Base-by-base conservation (phyloP, 2,888 invertebrate genomes). In the Caenorhabditis imperialis region DNA sequence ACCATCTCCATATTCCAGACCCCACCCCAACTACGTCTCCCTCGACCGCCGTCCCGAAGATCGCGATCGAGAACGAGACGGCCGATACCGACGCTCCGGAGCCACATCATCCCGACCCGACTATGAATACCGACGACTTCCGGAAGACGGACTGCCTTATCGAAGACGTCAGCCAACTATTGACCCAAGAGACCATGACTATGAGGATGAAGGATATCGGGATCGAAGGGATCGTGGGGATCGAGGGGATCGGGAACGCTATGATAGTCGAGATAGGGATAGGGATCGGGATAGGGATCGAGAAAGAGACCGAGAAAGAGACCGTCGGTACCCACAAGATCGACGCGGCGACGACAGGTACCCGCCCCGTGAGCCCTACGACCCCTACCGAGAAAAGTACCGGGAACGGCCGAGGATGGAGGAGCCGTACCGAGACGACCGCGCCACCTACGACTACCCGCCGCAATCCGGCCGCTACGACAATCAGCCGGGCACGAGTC, bases 21-120 rank as follows among this genome's bases (percentile, higher is more conserved):
- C 73, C 7, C 75, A 79, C 27, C 53, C 58, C 22, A 75, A 80
- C 51, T 85, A 83, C 70, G 73, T 81, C n/a, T 83, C 83, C 5
- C 63, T 85, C 55, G 85, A 83, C 53, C 51, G 84, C 22, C 73
- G 77, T 18, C 78, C 72, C 2, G 75, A 77, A 16, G 38, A 62
- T n/a, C n/a, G 65, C 33, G 27, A 45, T 18, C 38, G 55, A 44
- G 38, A 42, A 54, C 7, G 54, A 54, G 20, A 25, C 16, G n/a
- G 38, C n/a, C 20, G 58, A 3, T 63, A 63, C 25, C 48, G 65
- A 45, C n/a, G 73, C 12, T 10, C 18, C 0, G 61, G 61, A n/a
- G 57, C 73, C 1, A 23, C 23, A n/a, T 58, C 54, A 23, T 57
- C 57, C 10, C 16, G 61, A 22, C 48, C 50, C 1, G 61, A 61